A percentile compares a stretch with the other conserved stretches of the same genome.
Conservation (phyloP, 2,888 invertebrate species). For the Drosophila niveifrons region DNA sequence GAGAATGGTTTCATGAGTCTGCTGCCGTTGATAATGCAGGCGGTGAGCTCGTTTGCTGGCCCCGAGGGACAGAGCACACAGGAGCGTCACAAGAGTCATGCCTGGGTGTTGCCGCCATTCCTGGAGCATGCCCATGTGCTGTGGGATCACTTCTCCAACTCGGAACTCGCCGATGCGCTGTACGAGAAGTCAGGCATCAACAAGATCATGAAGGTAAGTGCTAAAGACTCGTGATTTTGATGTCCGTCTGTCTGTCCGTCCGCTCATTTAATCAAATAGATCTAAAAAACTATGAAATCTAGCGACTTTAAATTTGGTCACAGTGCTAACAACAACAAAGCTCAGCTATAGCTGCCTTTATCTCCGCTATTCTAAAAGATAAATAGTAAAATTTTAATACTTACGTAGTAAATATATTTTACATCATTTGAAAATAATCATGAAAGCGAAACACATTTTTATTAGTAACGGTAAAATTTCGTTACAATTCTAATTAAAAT, state of each 20-base stretch:
- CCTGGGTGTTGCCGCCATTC: slow-evolving; percentile 90
- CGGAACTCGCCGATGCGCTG: slow-evolving; percentile 90
- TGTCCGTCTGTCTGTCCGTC: not conserved
- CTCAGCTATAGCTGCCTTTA: too few relatives aligned
- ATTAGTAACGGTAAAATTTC: too few relatives aligned
- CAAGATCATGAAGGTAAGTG: slow-evolving; percentile 87
- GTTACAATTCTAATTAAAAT: too few relatives aligned
- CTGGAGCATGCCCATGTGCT: slow-evolving; percentile 90
- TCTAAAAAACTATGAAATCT: not conserved
- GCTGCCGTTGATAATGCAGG: slow-evolving; percentile 89
- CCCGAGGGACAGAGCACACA: slow-evolving; percentile 88
- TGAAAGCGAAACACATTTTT: too few relatives aligned
- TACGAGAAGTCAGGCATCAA: slow-evolving; percentile 91
- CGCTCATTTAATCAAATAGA: not conserved
- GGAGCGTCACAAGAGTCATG: slow-evolving; percentile 89
- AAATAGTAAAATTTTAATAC: not conserved
- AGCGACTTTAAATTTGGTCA: not conserved
- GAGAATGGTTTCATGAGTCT: slow-evolving; percentile 86
- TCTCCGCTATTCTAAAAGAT: too few relatives aligned
- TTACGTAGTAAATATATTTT: too few relatives aligned
- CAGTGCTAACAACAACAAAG: too few relatives aligned
- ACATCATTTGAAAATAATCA: too few relatives aligned
- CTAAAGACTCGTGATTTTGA: not conserved
- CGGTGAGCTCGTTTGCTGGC: slow-evolving; percentile 88
- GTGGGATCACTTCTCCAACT: slow-evolving; percentile 92